Conservation (phyloP, 2,888 invertebrate species). For the Tinea pellionella region DNA sequence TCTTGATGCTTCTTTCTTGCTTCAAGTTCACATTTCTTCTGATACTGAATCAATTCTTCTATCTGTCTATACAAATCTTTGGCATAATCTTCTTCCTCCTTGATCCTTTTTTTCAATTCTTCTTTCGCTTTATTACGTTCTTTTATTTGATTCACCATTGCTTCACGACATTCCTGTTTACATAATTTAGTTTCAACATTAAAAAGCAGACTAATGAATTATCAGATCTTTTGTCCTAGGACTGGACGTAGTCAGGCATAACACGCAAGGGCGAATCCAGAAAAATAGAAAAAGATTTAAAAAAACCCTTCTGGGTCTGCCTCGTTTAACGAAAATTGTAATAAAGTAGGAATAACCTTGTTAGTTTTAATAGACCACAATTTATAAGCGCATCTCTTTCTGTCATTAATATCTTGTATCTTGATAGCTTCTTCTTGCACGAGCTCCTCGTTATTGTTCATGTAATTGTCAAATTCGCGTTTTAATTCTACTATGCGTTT, state of each 20-base stretch:
- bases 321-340: too few species aligned
- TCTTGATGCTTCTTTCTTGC: constrained; percentile 32
- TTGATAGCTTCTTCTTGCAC: constrained; percentile 25
- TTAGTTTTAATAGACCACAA: constrained; percentile 35
- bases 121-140: constrained; percentile 29
- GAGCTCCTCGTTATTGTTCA: constrained; percentile 21
- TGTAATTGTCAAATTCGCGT: constrained; percentile 21
- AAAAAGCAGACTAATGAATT: too few species aligned
- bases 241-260: too few species aligned
- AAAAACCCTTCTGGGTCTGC: too few species aligned
- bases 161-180: constrained; percentile 38
- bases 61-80: constrained; percentile 32
- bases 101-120: constrained; percentile 25
- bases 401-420: constrained; percentile 29
- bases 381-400: constrained; percentile 33
- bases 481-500: constrained; percentile 29
- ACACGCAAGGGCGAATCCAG: too few species aligned
- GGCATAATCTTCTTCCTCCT: constrained; percentile 36
- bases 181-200: not conserved
- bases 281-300: too few species aligned
- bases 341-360: too few species aligned
- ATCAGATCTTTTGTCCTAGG: too few species aligned
- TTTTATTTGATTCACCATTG: constrained; percentile 44
- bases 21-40: constrained; percentile 32
- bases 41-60: constrained; percentile 30